Percentiles rank a stretch among this genome's conserved stretches.
phyloP scores from a whole-genome alignment of 2,797 vertebrate species.

The Allobates femoralis region DNA sequence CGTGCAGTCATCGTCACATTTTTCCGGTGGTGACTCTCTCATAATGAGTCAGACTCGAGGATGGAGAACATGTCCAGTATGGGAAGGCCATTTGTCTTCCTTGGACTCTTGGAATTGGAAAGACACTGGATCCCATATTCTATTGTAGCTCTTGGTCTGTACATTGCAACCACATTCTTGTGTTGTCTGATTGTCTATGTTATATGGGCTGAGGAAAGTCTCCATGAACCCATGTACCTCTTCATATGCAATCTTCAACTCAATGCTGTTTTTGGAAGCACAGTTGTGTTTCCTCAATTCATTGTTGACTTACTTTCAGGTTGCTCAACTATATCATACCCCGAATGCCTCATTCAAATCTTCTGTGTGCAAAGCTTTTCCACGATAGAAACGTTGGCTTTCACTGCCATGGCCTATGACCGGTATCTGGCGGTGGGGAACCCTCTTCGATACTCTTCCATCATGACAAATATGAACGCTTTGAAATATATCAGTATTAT shows the following conservation, averaged over 20 bases:
- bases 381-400: background rate
- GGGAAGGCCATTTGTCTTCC: too few relatives aligned
- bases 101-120: too few relatives aligned
- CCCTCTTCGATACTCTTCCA: conserved; percentile 29
- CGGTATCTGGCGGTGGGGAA: conserved; percentile 36
- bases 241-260: conserved; percentile 29
- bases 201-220: background rate
- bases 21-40: too few relatives aligned
- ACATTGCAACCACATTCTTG: background rate
- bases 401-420: conserved; percentile 45
- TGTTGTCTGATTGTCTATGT: conserved; percentile 19
- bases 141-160: background rate
- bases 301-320: conserved; percentile 15
- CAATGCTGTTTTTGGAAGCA: conserved; percentile 41
- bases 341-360: conserved; percentile 5
- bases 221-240: conserved; percentile 44
- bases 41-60: too few relatives aligned
- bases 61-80: too few relatives aligned
- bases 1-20: too few relatives aligned
- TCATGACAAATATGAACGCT: too few relatives aligned
- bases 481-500: background rate
- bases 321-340: background rate
- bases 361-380: conserved; percentile 32
- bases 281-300: background rate
- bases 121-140: too few relatives aligned